Conservation (phyloP, 2,888 invertebrate genomes). For the Frankliniella intonsa region DNA sequence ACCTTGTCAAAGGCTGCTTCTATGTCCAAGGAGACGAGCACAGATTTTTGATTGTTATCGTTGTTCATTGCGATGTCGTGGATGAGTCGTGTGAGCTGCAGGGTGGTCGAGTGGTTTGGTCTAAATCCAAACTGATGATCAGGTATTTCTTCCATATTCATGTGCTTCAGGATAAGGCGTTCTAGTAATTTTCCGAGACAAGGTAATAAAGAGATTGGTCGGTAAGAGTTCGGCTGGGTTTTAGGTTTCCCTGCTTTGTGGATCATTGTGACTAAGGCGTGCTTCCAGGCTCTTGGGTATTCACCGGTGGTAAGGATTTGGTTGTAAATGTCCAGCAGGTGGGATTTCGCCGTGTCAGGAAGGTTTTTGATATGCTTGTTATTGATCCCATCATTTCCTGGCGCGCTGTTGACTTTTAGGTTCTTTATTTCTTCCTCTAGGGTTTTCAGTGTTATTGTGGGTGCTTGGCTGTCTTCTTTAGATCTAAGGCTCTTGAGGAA, state of each 20-base stretch:
- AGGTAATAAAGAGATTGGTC: background rate
- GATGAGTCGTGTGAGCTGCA: background rate
- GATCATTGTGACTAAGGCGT: background rate
- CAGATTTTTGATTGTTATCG: background rate
- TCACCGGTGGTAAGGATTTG: background rate
- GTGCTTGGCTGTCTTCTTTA: background rate
- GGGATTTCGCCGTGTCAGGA: background rate
- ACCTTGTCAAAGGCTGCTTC: background rate
- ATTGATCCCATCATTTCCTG: background rate
- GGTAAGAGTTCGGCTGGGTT: background rate
- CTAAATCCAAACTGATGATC: background rate
- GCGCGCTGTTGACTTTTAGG: background rate
- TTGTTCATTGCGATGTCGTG: background rate
- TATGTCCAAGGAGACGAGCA: background rate
- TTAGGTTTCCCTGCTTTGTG: background rate
- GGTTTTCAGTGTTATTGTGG: background rate
- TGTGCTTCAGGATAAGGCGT: background rate
- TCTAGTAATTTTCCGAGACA: background rate
- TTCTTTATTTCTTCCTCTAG: background rate
- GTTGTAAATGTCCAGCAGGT: background rate
- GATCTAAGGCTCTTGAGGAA: background rate
- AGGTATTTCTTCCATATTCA: background rate
- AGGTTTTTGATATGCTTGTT: background rate
- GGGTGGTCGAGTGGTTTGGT: background rate
- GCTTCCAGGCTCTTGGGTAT: background rate